A percentile compares a stretch with the other conserved stretches of the same genome.
These are phyloP conservation scores for Watsonalla cultraria DNA, from an alignment of 2,888 invertebrate genomes.

Conservation along the genomic window DNA sequence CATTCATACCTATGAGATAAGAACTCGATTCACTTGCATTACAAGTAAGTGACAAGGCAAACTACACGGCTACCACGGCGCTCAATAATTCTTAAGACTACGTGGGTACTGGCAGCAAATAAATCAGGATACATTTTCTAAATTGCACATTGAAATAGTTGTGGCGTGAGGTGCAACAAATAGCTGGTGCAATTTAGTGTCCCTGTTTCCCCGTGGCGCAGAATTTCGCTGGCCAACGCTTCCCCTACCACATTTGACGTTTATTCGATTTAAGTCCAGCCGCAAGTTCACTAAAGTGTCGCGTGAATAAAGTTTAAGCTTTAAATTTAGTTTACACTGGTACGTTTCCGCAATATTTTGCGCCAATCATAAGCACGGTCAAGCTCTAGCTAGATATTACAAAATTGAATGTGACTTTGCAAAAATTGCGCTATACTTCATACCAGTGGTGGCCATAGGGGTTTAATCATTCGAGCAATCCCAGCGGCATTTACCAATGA, in stretches of 20 bases:
- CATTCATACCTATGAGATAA: no score
- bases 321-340: slow-evolving; percentile 48
- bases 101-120: slow-evolving; percentile 6
- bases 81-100: no score
- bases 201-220: slow-evolving; percentile 29
- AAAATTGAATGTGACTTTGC: no score
- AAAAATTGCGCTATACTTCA: no score
- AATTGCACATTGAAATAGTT: slow-evolving; percentile 17
- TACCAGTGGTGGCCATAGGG: no score
- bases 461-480: no score
- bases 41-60: no score
- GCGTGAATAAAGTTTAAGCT: slow-evolving; percentile 55
- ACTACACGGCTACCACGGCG: no score
- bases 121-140: slow-evolving; percentile 15
- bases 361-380: slow-evolving; percentile 26
- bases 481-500: no score
- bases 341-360: slow-evolving; percentile 37
- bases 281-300: slow-evolving; percentile 46
- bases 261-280: slow-evolving; percentile 64
- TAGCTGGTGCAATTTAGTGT: slow-evolving; percentile 46
- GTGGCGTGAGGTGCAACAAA: slow-evolving; percentile 35
- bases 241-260: slow-evolving; percentile 52
- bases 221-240: slow-evolving; percentile 21
- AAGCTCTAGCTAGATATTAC: neutral
- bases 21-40: no score